Base-by-base conservation (phyloP, 2,113 vertebrate species). In the Dunckerocampus dactyliophorus region DNA sequence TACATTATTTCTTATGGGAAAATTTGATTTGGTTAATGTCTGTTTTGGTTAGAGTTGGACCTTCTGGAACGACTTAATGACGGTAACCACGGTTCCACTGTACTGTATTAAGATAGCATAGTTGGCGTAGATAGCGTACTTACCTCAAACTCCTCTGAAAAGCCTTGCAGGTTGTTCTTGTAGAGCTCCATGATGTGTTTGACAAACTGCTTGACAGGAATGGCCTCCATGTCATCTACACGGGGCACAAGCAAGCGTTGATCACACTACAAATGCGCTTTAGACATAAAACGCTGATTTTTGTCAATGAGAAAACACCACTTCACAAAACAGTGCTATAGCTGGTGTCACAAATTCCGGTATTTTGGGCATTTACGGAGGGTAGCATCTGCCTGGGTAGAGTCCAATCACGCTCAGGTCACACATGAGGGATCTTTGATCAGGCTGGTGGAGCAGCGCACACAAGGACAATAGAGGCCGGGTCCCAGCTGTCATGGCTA, bases 141-240 rank as follows among this genome's bases (percentile, higher is more conserved):
- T 92, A 98, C 95, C 95, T 98, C 96, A 85, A 99, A 99, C 81
- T 99, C 96, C 83, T 99, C 93, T 0, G 95, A 93, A 77, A 99
- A 99, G 56, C 96, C 95, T 67, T 95, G 96, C 76, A 97, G 93
- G 91, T 94, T 97, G 88, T 96, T 95, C 74, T 94, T 93, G 81
- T 98, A 98, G 37, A 99, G 93, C 76, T 98, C 94, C 87, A 93
- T 91, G 82, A 97, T 88, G 85, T 97, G 97, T 92, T 98, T 98
- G 62, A 97, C 81, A 63, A 99, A 98, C 85, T 95, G 95, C 87
- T 95, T 96, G 74, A 98, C 94, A 47, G 95, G 92, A 82, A 99
- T 89, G 75, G 95, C 95, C 81, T 99, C 96, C 93, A 95, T 95
- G 86, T 99, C 96, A 91, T 98, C 97, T 99, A 91, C 62, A 85